Evolutionary conservation across 2,888 invertebrate species (phyloP).

Genomic region (Tenthredo amoena): DNA sequence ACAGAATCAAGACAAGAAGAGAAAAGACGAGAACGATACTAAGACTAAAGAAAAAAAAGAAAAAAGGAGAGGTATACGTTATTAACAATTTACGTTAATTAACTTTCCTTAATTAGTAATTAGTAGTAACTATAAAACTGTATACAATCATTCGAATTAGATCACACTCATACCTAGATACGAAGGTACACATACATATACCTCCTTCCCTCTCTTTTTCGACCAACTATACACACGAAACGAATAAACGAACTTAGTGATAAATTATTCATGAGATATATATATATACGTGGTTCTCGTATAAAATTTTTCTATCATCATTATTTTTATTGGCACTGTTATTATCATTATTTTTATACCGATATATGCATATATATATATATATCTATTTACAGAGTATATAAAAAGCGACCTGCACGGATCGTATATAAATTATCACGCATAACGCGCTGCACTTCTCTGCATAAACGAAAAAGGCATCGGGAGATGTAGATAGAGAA

Average conservation of each 20-base stretch:
- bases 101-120: slow-evolving; percentile 26
- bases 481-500: not conserved
- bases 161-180: not conserved
- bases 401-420: not conserved
- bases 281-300: not conserved
- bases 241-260: not conserved
- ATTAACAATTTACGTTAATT: slow-evolving; percentile 19
- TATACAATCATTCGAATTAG: slow-evolving; percentile 9
- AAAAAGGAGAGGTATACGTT: not conserved
- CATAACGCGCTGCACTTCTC: not conserved
- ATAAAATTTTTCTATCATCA: slow-evolving; percentile 12
- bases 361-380: too few relatives aligned
- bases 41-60: not conserved
- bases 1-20: not conserved
- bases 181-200: not conserved
- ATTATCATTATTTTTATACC: not conserved
- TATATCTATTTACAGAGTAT: not conserved
- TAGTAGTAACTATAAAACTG: slow-evolving; percentile 6
- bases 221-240: not conserved
- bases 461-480: not conserved
- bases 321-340: not conserved
- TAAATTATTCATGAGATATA: slow-evolving; percentile 26
- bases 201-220: not conserved
- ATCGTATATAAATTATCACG: not conserved
- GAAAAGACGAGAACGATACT: not conserved